Evolutionary conservation across 2,888 invertebrate species (phyloP).

Genomic region (Melieria picta): DNA sequence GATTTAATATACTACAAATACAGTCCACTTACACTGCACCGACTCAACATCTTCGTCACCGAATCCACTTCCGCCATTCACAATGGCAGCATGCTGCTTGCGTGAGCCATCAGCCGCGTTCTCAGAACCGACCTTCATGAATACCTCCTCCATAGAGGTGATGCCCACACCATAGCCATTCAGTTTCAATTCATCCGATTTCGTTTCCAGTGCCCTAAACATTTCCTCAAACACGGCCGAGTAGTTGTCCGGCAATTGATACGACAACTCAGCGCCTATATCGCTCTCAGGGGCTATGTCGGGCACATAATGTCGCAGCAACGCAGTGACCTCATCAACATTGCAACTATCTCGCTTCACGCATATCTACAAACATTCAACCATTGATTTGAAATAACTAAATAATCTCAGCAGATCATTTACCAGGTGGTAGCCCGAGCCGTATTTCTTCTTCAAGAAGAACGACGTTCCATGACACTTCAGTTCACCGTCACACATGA

Average conservation of each 20-base stretch:
- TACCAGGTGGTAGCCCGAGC: slow-evolving; percentile 83
- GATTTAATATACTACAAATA: slow-evolving; percentile 43
- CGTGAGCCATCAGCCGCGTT: slow-evolving; percentile 35
- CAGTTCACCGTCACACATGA: slow-evolving; percentile 83
- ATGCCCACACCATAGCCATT: slow-evolving; percentile 85
- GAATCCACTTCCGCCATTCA: slow-evolving; percentile 49
- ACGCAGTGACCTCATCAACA: slow-evolving; percentile 68
- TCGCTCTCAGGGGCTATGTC: slow-evolving; percentile 74
- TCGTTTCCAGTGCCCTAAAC: slow-evolving; percentile 74
- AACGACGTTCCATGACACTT: slow-evolving; percentile 85
- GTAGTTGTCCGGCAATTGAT: slow-evolving; percentile 73
- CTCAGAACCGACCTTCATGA: slow-evolving; percentile 77
- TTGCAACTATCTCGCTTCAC: slow-evolving; percentile 70
- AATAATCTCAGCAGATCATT: slow-evolving; percentile 30
- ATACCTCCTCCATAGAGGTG: slow-evolving; percentile 90
- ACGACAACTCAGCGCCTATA: slow-evolving; percentile 81
- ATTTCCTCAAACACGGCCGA: slow-evolving; percentile 74
- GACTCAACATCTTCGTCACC: slow-evolving; percentile 54
- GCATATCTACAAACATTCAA: slow-evolving; percentile 53
- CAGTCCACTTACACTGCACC: slow-evolving; percentile 60
- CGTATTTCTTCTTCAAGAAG: slow-evolving; percentile 85
- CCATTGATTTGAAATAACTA: background rate
- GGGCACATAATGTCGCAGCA: slow-evolving; percentile 75
- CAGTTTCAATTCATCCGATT: slow-evolving; percentile 71
- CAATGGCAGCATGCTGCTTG: slow-evolving; percentile 12